These are phyloP conservation scores for Drosophila paramelanica DNA, from an alignment of 2,888 invertebrate species.

Conservation along the genomic window DNA sequence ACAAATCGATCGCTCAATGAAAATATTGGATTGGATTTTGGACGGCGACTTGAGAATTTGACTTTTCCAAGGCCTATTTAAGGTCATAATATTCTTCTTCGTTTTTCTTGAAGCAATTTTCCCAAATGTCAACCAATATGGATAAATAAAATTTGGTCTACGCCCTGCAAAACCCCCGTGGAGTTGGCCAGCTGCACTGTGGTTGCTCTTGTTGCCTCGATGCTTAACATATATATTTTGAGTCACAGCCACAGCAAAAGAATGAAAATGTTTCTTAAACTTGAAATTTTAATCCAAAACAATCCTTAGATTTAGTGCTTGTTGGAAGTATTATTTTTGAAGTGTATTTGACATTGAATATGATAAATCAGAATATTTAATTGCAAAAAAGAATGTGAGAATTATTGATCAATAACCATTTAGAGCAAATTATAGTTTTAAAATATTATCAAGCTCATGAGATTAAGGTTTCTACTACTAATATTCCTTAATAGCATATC, in stretches of 20 bases:
- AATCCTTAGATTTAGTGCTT: slow-evolving; percentile 8
- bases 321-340: background rate
- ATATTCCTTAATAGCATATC: slow-evolving; percentile 8
- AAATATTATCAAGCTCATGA: no score
- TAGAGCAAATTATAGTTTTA: no score
- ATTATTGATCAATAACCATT: no score
- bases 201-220: slow-evolving; percentile 4
- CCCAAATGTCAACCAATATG: slow-evolving; percentile 56
- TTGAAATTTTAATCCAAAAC: slow-evolving; percentile 2
- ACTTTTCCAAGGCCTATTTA: slow-evolving; percentile 50
- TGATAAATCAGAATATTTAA: no score
- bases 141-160: slow-evolving; percentile 48
- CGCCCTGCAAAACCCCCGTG: slow-evolving; percentile 38
- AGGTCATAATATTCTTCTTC: slow-evolving; percentile 8
- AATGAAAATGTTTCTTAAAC: slow-evolving; percentile 15
- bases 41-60: slow-evolving; percentile 22
- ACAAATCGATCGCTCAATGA: slow-evolving; percentile 68
- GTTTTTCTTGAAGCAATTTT: slow-evolving; percentile 36
- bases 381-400: background rate
- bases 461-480: background rate
- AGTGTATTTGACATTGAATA: background rate
- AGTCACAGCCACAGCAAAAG: slow-evolving; percentile 41
- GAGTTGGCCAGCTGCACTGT: slow-evolving; percentile 38
- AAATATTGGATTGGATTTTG: slow-evolving; percentile 60
- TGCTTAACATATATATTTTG: slow-evolving; percentile 51